Base-by-base conservation (phyloP, 2,888 invertebrate species). In the Cremastinae sp. region DNA sequence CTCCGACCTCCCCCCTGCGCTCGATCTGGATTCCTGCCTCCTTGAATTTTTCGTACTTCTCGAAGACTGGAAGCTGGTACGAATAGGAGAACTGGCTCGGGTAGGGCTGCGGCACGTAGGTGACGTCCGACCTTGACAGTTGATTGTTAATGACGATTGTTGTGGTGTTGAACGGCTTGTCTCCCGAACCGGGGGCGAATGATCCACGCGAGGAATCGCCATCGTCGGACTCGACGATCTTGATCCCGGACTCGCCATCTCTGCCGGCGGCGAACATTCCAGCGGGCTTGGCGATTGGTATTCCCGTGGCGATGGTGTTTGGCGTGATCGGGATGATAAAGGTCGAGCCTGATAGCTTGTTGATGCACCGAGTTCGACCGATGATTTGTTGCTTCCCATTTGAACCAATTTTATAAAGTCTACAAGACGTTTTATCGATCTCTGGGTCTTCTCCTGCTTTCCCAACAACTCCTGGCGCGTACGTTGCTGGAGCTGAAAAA, bases 361-460 rank as follows among this genome's bases (percentile, higher is more conserved):
- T 80, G 86, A 88, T 80, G 78, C 84, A 80, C 79, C 84, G 75
- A 76, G 82, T 78, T 54, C 81, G 75, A 53, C 84, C 49, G 82
- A 83, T 78, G 82, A 84, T 64, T 75, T 76, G 78, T 43, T 85
- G 75, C 53, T 47, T 62, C 51, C 78, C 49, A 79, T 82, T 73
- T 89, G 89, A 82, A 88, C 88, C 85, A 84, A 75, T 59, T 85
- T 88, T 84, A 88, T 88, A 80, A 89, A 89, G 78, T 88, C 89
- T 86, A 87, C 84, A 69, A 89, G 84, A 18, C 88, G 88, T 59
- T 88, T 89, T 85, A 89, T 89, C 65, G 88, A 89, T 64, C 80
- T 89, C 85, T 87, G 89, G 10, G 87, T 89, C 82, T 83, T 88
- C 84, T 88, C 89, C 84, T 88, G 88, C 53, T 88, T 87, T 82